Conservation (phyloP, 2,888 invertebrate genomes). For the Latrodectus hesperus region DNA sequence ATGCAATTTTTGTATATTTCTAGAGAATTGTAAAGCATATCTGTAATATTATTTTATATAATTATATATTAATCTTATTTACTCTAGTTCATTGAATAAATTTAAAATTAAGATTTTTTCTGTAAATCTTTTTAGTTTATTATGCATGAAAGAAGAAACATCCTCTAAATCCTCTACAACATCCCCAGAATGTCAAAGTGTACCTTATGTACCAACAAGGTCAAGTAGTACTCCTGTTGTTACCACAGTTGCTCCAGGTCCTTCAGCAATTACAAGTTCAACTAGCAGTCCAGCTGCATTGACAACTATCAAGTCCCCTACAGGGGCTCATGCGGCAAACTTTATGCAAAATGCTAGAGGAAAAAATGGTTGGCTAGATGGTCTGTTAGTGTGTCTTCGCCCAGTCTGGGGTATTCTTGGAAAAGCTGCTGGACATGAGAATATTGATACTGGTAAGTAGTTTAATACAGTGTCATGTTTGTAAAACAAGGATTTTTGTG, state of each 20-base stretch:
- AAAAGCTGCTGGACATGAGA: constrained; percentile 78
- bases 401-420: constrained; percentile 91
- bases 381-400: constrained; percentile 89
- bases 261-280: constrained; percentile 40
- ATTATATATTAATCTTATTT: no score
- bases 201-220: constrained; percentile 45
- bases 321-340: constrained; percentile 13
- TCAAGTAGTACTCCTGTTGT: constrained; percentile 55
- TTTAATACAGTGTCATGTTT: background rate
- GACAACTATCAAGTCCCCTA: constrained; percentile 30
- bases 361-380: constrained; percentile 82
- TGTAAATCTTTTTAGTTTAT: constrained; percentile 23
- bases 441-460: constrained; percentile 70
- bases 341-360: constrained; percentile 34
- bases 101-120: background rate
- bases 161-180: constrained; percentile 48
- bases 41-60: no score
- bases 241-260: constrained; percentile 10
- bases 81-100: no score
- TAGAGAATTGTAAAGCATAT: background rate
- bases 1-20: no score
- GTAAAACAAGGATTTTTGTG: no score
- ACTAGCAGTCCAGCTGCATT: constrained; percentile 57
- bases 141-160: constrained; percentile 58
- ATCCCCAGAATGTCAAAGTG: constrained; percentile 20